Base-by-base conservation (phyloP, 2,888 invertebrate species). In the Gibbula magus region DNA sequence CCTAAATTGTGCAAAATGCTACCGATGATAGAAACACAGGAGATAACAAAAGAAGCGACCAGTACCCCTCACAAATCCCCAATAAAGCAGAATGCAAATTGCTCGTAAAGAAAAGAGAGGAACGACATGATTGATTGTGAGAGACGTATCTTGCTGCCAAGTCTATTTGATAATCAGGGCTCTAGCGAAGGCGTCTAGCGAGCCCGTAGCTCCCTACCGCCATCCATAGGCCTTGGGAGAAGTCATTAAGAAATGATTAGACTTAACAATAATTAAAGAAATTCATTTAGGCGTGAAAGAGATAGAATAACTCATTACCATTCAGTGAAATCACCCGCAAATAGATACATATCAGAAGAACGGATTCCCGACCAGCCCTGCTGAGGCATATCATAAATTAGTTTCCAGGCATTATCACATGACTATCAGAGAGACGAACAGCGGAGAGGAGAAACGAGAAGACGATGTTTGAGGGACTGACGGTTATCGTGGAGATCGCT, bases 161-260 rank as follows among this genome's bases (percentile, higher is more conserved):
- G 61, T n/a, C 61, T 25, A 61, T 61, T 61, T 61, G 29, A 61
- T 61, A 61, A 61, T 61, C 61, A 16, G 61, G 13, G 25, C 16
- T 13, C 61, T n/a, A n/a, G 5, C 16, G 16, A 25, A 61, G 61
- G 29, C 61, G 29, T 13, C 25, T 16, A 25, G 0, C 25, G 25
- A 29, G 25, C 61, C 29, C 25, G 61, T 29, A 61, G 13, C 29
- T 25, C 29, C 29, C 16, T 61, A 29, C 16, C 16, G 18, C 61
- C 29, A 16, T 10, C 61, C 5, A 8, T 16, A 61, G 61, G 61
- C 76, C 78, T 66, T 52, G 70, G 67, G 78, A 52, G 70, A 51
- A 29, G 51, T 67, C 61, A 70, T 78, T 78, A 78, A 67, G 67
- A 78, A 78, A 51, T 78, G 70, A 78, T 78, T 67, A 78, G 70